phyloP scores from a whole-genome alignment of 1,140 invertebrate species.

The Pseudoatta argentina region DNA sequence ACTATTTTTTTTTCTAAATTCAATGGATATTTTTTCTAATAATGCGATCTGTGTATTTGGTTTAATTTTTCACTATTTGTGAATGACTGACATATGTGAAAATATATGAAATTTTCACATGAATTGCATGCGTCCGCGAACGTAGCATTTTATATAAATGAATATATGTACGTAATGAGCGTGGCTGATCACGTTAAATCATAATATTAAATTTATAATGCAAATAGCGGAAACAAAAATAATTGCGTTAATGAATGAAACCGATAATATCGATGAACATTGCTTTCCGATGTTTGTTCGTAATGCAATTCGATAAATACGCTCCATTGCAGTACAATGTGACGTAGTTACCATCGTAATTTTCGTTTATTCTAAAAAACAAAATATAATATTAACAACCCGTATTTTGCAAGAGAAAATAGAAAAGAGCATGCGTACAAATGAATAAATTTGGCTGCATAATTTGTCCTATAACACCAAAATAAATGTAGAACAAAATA shows the following conservation, averaged over 20 bases:
- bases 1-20: neutral
- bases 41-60: neutral
- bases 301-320: slow-evolving; percentile 21
- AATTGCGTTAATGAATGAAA: slow-evolving; percentile 52
- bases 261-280: neutral
- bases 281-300: slow-evolving; percentile 1
- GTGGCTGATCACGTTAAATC: slow-evolving; percentile 32
- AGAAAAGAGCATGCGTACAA: neutral
- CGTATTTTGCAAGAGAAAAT: neutral
- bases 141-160: slow-evolving; percentile 36
- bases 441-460: neutral
- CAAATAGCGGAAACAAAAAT: slow-evolving; percentile 46
- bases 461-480: neutral
- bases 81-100: slow-evolving; percentile 3
- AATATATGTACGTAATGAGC: slow-evolving; percentile 42
- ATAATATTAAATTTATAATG: slow-evolving; percentile 49
- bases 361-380: neutral
- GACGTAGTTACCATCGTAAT: neutral
- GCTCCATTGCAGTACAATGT: neutral
- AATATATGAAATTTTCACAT: slow-evolving; percentile 4
- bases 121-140: neutral
- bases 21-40: neutral
- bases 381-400: neutral
- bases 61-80: slow-evolving; percentile 20
- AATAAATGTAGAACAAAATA: neutral